Conservation (phyloP, 2,797 vertebrate species). For the Pipistrellus nathusii region DNA sequence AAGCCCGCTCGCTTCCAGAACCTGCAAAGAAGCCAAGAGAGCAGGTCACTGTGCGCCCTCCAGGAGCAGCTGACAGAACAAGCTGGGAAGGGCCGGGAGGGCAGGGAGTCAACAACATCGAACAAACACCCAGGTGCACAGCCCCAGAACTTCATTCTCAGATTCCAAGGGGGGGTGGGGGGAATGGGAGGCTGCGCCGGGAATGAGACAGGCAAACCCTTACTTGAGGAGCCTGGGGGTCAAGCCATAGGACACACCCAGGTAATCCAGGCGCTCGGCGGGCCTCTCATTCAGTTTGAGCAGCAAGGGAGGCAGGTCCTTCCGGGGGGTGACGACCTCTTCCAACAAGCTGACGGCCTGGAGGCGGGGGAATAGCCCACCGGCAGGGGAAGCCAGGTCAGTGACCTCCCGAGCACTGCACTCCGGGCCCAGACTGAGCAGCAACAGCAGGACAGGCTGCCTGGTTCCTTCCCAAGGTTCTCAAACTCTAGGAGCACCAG, state of each 20-base stretch:
- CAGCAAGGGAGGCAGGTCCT: slow-evolving; percentile 95
- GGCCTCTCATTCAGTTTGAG: slow-evolving; percentile 96
- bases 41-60: neutral
- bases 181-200: rapidly evolving
- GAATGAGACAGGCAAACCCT: slow-evolving; percentile 70
- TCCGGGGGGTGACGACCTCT: slow-evolving; percentile 94
- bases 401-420: neutral
- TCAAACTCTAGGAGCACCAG: neutral
- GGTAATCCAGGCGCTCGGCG: slow-evolving; percentile 95
- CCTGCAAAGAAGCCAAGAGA: slow-evolving; percentile 86
- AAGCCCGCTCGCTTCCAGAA: slow-evolving; percentile 98
- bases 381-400: neutral
- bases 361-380: neutral
- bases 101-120: rapidly evolving
- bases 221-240: slow-evolving; percentile 96
- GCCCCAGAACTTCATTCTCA: no score
- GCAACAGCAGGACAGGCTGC: neutral
- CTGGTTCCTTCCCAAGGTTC: neutral
- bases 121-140: neutral
- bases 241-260: slow-evolving; percentile 97
- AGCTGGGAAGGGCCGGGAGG: neutral
- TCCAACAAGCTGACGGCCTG: slow-evolving; percentile 96
- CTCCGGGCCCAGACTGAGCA: neutral
- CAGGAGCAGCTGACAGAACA: neutral
- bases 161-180: neutral